phyloP scores from a whole-genome alignment of 2,113 vertebrate species.

The Propithecus coquereli region DNA sequence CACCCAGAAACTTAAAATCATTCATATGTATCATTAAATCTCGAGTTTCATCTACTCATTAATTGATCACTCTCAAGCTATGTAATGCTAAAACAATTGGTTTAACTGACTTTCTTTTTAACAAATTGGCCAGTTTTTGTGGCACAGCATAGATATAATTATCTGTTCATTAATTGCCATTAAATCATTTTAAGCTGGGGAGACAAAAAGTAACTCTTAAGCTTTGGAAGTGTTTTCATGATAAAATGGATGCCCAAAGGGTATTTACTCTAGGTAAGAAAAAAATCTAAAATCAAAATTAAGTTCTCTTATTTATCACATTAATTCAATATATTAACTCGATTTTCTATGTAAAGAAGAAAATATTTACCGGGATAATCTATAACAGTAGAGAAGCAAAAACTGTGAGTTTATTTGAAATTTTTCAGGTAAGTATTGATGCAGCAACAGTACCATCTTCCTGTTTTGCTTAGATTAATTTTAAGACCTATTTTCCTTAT shows the following conservation, averaged over 20 bases:
- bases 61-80: conserved; percentile 1
- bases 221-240: neutral
- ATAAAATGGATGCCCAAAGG: neutral
- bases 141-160: neutral
- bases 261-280: neutral
- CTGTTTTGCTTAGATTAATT: conserved; percentile 17
- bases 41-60: neutral
- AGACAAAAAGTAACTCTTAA: conserved; percentile 21
- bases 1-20: neutral
- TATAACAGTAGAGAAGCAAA: neutral
- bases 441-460: neutral
- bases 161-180: neutral
- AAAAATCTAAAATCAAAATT: neutral
- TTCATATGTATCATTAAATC: neutral
- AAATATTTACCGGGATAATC: neutral
- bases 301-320: neutral
- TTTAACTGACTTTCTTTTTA: neutral
- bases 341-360: neutral
- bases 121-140: neutral
- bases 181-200: neutral
- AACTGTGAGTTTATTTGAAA: neutral
- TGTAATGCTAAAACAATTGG: neutral
- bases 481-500: conserved; percentile 3
- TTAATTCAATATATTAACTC: neutral
- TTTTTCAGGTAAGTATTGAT: neutral